Conservation (phyloP, 1,140 invertebrate species). For the Tetramorium parvispinum region DNA sequence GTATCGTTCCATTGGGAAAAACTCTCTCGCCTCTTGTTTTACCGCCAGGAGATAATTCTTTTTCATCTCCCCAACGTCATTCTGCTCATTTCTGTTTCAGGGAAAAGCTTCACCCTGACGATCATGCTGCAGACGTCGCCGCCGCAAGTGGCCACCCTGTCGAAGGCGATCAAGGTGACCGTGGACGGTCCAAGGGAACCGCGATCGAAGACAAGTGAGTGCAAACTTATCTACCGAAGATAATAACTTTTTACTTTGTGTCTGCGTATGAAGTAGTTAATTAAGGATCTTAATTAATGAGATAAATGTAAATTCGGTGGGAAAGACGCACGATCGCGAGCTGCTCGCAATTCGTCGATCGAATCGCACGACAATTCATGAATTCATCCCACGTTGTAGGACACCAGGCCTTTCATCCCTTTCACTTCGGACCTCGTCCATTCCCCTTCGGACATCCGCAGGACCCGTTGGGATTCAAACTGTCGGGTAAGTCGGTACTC, state of each 20-base stretch:
- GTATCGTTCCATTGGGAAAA: slow-evolving; percentile 2
- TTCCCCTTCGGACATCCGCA: slow-evolving; percentile 93
- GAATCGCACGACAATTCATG: slow-evolving; percentile 46
- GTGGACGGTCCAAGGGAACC: slow-evolving; percentile 99
- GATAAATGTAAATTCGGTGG: neutral
- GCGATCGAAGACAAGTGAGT: slow-evolving; percentile 95
- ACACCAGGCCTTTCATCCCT: slow-evolving; percentile 94
- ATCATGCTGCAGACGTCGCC: slow-evolving; percentile 97
- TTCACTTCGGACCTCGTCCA: slow-evolving; percentile 92
- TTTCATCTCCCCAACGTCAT: neutral
- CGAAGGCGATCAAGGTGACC: slow-evolving; percentile 99
- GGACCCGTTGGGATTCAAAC: slow-evolving; percentile 92
- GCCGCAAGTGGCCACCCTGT: slow-evolving; percentile 96
- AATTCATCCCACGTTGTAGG: slow-evolving; percentile 85
- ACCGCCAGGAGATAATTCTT: slow-evolving; percentile 71
- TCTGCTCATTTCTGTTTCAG: slow-evolving; percentile 86
- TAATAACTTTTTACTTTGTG: slow-evolving; percentile 42
- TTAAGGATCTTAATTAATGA: neutral
- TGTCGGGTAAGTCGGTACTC: slow-evolving; percentile 89
- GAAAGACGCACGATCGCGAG: neutral
- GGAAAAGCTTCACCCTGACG: slow-evolving; percentile 98
- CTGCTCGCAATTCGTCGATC: neutral
- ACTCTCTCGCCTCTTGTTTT: slow-evolving; percentile 30
- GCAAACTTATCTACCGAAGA: slow-evolving; percentile 66
- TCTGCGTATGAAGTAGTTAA: neutral